A percentile compares a stretch with the other conserved stretches of the same genome.
Conservation (phyloP, 2,888 invertebrate genomes). For the Ecdyonurus torrentis region DNA sequence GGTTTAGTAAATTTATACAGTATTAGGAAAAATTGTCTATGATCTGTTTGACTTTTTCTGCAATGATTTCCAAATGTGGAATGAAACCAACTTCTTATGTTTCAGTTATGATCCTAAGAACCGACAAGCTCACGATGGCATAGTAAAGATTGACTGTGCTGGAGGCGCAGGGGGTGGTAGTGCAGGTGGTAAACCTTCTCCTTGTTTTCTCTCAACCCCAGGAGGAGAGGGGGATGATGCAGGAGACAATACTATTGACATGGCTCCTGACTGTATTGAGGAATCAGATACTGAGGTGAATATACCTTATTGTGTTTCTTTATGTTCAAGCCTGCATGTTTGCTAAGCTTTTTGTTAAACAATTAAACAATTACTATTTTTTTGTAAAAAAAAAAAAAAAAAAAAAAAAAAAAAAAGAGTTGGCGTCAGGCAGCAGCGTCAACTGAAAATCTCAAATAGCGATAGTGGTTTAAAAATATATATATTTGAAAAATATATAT, state of each 20-base stretch:
- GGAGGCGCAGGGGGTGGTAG: not conserved
- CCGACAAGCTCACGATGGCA: slow-evolving; percentile 25
- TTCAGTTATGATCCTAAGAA: slow-evolving; percentile 27
- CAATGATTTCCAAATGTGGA: too few species aligned
- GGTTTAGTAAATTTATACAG: too few species aligned
- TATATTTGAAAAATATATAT: too few species aligned
- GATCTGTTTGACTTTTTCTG: too few species aligned
- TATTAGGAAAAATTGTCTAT: too few species aligned
- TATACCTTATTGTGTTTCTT: not conserved
- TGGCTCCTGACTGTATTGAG: not conserved
- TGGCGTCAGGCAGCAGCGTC: too few species aligned
- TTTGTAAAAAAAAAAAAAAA: not conserved
- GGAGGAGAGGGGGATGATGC: not conserved
- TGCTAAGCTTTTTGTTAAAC: not conserved
- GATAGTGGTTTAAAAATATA: too few species aligned
- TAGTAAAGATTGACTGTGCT: slow-evolving; percentile 12
- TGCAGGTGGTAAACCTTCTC: not conserved
- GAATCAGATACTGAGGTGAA: not conserved
- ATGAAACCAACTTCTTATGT: too few species aligned
- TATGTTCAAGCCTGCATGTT: not conserved
- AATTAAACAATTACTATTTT: not conserved
- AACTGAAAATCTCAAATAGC: too few species aligned
- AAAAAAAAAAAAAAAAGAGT: too few species aligned
- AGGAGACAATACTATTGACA: not conserved
- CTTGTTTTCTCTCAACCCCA: not conserved